Evolutionary conservation across 2,797 vertebrate genomes (phyloP).

Genomic region (Alcedo atthis): DNA sequence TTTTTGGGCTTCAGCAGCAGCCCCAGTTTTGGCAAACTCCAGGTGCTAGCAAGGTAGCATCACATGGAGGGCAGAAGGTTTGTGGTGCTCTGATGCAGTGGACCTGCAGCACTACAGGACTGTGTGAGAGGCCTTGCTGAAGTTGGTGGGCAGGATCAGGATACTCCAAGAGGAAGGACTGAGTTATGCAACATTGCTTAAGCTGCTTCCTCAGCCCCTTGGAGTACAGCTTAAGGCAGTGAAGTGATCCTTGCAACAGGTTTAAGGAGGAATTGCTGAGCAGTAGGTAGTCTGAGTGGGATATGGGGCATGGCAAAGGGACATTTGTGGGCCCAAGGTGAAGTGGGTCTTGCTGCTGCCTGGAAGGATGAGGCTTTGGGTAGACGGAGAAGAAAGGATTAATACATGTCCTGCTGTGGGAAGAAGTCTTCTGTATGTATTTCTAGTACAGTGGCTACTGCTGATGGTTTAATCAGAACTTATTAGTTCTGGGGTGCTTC

Average conservation of each 20-base stretch:
- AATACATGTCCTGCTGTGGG: neutral
- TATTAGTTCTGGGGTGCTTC: neutral
- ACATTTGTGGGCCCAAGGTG: rapidly evolving
- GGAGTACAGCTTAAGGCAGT: neutral
- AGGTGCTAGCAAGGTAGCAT: neutral
- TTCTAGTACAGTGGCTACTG: neutral
- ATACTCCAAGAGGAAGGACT: rapidly evolving
- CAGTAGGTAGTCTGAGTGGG: neutral
- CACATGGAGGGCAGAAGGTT: neutral
- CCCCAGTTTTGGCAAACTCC: neutral
- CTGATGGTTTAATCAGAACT: neutral
- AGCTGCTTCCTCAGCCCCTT: neutral
- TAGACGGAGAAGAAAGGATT: neutral
- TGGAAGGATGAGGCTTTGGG: neutral
- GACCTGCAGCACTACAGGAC: neutral
- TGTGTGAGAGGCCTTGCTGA: neutral
- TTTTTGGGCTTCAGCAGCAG: neutral
- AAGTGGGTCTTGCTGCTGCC: neutral
- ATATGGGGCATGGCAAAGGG: neutral
- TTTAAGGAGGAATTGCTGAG: rapidly evolving
- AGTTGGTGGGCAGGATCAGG: neutral
- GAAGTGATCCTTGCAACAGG: neutral
- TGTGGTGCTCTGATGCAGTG: neutral
- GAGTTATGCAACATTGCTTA: neutral
- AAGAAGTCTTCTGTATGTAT: rapidly evolving